Evolutionary conservation across 2,113 vertebrate species (phyloP).

Genomic region (Rhipidura dahli): DNA sequence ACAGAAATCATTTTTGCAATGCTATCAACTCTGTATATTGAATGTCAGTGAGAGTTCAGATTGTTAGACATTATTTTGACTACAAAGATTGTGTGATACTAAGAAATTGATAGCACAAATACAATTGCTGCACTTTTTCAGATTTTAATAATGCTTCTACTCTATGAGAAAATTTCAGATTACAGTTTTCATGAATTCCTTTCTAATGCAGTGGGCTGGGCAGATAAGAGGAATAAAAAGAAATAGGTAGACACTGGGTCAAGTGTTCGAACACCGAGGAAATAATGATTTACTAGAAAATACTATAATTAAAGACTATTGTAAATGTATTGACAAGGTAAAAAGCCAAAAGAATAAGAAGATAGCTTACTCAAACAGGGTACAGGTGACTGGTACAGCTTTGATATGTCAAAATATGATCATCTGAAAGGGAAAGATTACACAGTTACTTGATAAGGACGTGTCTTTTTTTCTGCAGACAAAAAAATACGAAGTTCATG

Average conservation of each 20-base stretch:
- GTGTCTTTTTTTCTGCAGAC: neutral
- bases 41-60: neutral
- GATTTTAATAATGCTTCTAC: neutral
- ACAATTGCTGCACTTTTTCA: neutral
- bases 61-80: neutral
- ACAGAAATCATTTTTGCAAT: neutral
- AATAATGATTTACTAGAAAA: neutral
- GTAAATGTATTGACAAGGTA: neutral
- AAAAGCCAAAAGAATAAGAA: neutral
- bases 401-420: neutral
- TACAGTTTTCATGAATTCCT: neutral
- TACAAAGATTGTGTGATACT: neutral
- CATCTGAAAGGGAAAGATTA: neutral
- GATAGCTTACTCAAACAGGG: neutral
- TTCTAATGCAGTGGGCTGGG: neutral
- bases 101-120: neutral
- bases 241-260: neutral
- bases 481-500: neutral
- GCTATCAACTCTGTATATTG: neutral
- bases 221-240: neutral
- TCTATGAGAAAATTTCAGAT: neutral
- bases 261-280: neutral
- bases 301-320: neutral
- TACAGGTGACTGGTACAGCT: neutral
- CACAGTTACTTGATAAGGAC: neutral